Conservation (phyloP, 2,888 invertebrate genomes). For the Flexamia atlantica region DNA sequence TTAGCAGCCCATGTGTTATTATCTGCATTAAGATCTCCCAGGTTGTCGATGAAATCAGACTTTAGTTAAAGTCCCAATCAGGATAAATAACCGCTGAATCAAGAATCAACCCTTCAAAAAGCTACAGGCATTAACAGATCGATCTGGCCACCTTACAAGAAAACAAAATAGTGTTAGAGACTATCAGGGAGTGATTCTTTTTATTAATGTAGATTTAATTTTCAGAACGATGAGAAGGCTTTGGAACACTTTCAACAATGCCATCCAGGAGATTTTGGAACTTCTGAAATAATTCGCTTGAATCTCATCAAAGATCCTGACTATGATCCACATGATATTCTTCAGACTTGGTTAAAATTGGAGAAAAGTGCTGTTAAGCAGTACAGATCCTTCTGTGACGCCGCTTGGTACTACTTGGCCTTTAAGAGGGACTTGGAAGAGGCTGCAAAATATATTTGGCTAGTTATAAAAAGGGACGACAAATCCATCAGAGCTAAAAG, state of each 20-base stretch:
- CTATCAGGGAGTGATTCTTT: no score
- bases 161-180: no score
- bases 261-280: background rate
- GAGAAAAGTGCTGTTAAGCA: background rate
- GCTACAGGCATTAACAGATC: no score
- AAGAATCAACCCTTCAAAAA: no score
- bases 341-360: background rate
- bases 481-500: slow-evolving; percentile 19
- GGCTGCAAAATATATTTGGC: slow-evolving; percentile 4
- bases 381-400: slow-evolving; percentile 24
- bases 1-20: no score
- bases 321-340: background rate
- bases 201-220: background rate
- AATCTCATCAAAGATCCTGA: slow-evolving; percentile 19
- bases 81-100: no score
- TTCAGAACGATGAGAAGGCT: slow-evolving; percentile 31
- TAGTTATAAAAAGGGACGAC: background rate
- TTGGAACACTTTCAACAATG: background rate
- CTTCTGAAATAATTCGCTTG: slow-evolving; percentile 21
- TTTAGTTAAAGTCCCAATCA: no score
- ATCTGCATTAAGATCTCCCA: no score
- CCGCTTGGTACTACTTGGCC: background rate
- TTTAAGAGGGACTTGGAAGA: background rate
- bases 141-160: no score
- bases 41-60: no score